Percentiles rank a stretch among this genome's conserved stretches.
phyloP scores from a whole-genome alignment of 2,113 vertebrate species.

The Vireo altiloquus region DNA sequence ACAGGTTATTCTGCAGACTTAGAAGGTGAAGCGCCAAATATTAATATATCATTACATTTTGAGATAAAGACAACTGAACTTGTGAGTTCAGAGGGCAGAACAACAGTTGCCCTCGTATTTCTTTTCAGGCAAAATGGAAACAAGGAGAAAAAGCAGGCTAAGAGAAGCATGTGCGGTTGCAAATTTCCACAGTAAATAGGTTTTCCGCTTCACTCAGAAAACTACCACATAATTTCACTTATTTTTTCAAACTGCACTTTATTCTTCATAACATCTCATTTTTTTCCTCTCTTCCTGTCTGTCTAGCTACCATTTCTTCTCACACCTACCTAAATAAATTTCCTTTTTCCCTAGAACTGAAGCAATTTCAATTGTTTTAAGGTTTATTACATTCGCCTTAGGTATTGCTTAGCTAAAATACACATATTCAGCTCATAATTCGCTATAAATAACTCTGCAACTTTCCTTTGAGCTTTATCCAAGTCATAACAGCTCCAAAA shows the following conservation, averaged over 20 bases:
- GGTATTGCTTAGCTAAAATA: slow-evolving; percentile 6
- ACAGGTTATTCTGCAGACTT: not conserved
- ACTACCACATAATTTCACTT: not conserved
- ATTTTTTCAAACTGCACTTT: not conserved
- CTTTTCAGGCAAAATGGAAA: not conserved
- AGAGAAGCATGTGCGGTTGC: not conserved
- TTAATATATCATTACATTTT: not conserved
- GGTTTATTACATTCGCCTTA: slow-evolving; percentile 3
- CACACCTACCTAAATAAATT: not conserved
- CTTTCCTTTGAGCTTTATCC: slow-evolving; percentile 21
- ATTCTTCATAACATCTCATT: not conserved
- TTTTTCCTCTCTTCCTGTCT: not conserved
- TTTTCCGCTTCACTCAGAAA: not conserved
- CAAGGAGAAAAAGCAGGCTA: not conserved
- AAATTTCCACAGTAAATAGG: not conserved
- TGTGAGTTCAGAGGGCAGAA: not conserved
- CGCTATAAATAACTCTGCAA: not conserved
- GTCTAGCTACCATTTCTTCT: not conserved
- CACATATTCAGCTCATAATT: not conserved
- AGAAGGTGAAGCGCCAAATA: not conserved
- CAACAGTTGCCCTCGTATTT: not conserved
- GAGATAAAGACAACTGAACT: not conserved
- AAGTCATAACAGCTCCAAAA: not conserved
- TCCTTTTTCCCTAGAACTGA: not conserved
- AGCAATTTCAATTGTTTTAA: not conserved